phyloP scores from a whole-genome alignment of 2,113 vertebrate species.

The Triplophysa rosa region DNA sequence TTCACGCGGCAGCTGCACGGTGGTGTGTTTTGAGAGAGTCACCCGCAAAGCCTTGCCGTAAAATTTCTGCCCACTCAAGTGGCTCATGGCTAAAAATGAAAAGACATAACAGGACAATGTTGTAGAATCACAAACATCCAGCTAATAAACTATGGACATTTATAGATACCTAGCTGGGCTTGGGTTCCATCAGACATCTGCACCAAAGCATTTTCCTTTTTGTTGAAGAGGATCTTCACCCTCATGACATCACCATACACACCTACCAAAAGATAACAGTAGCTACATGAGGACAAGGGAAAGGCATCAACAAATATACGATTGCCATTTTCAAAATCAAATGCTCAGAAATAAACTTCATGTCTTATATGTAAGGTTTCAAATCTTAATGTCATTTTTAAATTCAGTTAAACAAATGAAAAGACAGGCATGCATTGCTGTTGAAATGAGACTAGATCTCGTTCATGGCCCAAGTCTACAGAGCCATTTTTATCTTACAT shows the following conservation, averaged over 20 bases:
- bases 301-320: not conserved
- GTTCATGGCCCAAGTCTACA: not conserved
- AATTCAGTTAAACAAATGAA: not conserved
- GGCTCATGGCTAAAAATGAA: slow-evolving; percentile 85
- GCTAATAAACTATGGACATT: not conserved
- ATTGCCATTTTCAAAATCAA: no score
- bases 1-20: slow-evolving; percentile 89
- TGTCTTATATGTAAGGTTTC: no score
- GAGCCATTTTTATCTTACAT: not conserved
- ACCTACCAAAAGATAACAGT: slow-evolving; percentile 59
- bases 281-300: not conserved
- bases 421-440: not conserved
- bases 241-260: slow-evolving; percentile 81
- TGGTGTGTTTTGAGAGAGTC: slow-evolving; percentile 92
- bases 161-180: slow-evolving; percentile 87
- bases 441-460: not conserved
- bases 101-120: not conserved
- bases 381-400: no score
- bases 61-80: slow-evolving; percentile 92
- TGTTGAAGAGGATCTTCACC: slow-evolving; percentile 98
- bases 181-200: slow-evolving; percentile 97
- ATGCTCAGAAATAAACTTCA: no score
- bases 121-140: not conserved
- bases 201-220: slow-evolving; percentile 94
- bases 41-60: slow-evolving; percentile 89